Percentiles rank a stretch among this genome's conserved stretches.
These are phyloP conservation scores for Pararge aegeria DNA, from an alignment of 1,140 invertebrate genomes.

Conservation along the genomic window DNA sequence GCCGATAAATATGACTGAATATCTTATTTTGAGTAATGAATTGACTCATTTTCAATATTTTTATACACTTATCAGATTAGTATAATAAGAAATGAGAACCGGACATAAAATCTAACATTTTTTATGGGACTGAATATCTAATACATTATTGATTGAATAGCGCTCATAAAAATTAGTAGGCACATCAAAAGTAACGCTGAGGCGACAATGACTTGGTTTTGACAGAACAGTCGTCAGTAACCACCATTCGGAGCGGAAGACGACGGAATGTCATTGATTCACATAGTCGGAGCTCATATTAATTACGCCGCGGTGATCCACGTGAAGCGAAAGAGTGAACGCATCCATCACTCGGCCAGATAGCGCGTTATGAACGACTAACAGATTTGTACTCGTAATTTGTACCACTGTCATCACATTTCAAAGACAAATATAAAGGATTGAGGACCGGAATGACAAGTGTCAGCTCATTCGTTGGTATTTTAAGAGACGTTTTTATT, in stretches of 20 bases:
- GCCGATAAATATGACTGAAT: no score
- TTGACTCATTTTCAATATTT: no score
- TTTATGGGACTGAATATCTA: no score
- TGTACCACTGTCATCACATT: constrained; percentile 79
- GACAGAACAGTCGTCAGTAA: constrained; percentile 53
- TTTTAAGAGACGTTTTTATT: constrained; percentile 77
- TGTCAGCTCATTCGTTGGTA: constrained; percentile 74
- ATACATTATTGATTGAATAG: no score
- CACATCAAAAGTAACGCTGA: background rate
- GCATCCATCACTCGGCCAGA: constrained; percentile 72
- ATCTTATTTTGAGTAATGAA: no score
- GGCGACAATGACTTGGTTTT: constrained; percentile 30
- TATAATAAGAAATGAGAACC: no score
- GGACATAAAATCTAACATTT: no score
- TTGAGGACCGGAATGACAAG: constrained; percentile 75
- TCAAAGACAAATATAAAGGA: constrained; percentile 79
- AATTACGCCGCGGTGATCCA: constrained; percentile 70
- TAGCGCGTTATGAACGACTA: constrained; percentile 72
- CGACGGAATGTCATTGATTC: constrained; percentile 65
- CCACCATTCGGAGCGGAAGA: constrained; percentile 58
- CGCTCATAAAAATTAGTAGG: constrained; percentile 19
- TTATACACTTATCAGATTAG: no score
- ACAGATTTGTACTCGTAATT: constrained; percentile 77
- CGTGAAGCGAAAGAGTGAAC: constrained; percentile 42
- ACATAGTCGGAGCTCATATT: constrained; percentile 58